Evolutionary conservation across 2,888 invertebrate genomes (phyloP).

Genomic region (Platycheirus albimanus): DNA sequence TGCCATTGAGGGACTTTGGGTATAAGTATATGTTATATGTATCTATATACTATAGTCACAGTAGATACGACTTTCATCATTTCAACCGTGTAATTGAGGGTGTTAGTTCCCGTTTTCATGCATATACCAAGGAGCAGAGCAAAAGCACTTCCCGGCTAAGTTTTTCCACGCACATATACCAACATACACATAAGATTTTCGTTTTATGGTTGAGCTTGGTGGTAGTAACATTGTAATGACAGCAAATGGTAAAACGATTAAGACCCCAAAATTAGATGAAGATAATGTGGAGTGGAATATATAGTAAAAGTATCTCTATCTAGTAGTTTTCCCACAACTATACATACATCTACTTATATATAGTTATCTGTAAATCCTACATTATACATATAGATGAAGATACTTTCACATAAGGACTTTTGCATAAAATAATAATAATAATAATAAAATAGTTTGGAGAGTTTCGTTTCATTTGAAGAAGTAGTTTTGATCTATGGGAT

Average conservation of each 20-base stretch:
- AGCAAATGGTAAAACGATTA: conserved; percentile 58
- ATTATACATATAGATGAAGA: too few species aligned
- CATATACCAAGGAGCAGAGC: background rate
- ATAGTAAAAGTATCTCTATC: conserved; percentile 4
- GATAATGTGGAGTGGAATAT: conserved; percentile 22
- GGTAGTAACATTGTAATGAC: conserved; percentile 41
- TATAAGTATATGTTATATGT: background rate
- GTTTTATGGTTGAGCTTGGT: conserved; percentile 40
- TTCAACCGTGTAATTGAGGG: conserved; percentile 41
- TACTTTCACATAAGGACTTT: conserved; percentile 26
- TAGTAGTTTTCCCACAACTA: background rate
- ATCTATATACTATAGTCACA: background rate
- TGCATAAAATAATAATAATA: conserved; percentile 29
- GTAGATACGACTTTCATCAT: conserved; percentile 21
- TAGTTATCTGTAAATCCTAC: too few species aligned
- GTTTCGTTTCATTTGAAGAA: conserved; percentile 7
- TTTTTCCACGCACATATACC: conserved; percentile 4
- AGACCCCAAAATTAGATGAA: conserved; percentile 47
- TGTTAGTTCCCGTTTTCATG: conserved; percentile 9
- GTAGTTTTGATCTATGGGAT: conserved; percentile 30
- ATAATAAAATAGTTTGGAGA: conserved; percentile 21
- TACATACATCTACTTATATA: background rate
- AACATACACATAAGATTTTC: conserved; percentile 39
- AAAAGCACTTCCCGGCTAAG: background rate
- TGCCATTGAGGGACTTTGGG: background rate